Percentiles rank a stretch among this genome's conserved stretches.
Evolutionary conservation across 2,113 vertebrate species (phyloP).

Genomic region (Hippolais icterina): DNA sequence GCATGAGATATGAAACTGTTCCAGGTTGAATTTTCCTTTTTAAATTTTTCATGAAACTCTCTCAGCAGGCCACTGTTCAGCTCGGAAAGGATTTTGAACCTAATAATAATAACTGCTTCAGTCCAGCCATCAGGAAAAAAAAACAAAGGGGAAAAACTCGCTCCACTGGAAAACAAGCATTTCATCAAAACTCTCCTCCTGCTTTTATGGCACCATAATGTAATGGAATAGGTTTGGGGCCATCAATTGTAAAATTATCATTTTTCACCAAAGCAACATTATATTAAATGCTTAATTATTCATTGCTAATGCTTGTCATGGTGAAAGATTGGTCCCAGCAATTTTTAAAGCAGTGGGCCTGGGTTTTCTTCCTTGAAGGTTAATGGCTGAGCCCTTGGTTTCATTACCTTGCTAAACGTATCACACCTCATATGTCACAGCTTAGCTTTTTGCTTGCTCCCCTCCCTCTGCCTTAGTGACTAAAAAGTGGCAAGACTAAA

Average conservation of each 20-base stretch:
- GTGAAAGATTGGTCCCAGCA: conserved; percentile 86
- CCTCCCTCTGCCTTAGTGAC: background rate
- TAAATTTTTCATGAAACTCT: conserved; percentile 93
- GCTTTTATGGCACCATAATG: conserved; percentile 75
- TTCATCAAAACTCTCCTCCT: conserved; percentile 72
- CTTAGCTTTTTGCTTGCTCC: background rate
- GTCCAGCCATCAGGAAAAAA: conserved; percentile 71
- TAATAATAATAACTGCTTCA: conserved; percentile 82
- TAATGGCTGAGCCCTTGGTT: conserved; percentile 82
- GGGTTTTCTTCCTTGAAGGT: conserved; percentile 84
- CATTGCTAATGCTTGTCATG: conserved; percentile 89
- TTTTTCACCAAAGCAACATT: conserved; percentile 87
- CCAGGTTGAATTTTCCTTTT: conserved; percentile 84
- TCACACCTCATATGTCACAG: conserved; percentile 77
- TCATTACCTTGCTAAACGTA: conserved; percentile 82
- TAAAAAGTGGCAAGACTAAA: background rate
- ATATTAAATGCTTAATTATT: conserved; percentile 99
- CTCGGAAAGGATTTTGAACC: conserved; percentile 81
- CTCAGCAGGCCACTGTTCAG: conserved; percentile 82
- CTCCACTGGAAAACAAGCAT: conserved; percentile 76
- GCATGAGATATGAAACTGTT: conserved; percentile 73
- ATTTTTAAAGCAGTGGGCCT: conserved; percentile 84
- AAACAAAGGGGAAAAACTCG: background rate
- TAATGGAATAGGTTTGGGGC: conserved; percentile 80
- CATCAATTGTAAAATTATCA: conserved; percentile 89